These are phyloP conservation scores for Lerista edwardsae DNA, from an alignment of 2,797 vertebrate species.

Conservation along the genomic window DNA sequence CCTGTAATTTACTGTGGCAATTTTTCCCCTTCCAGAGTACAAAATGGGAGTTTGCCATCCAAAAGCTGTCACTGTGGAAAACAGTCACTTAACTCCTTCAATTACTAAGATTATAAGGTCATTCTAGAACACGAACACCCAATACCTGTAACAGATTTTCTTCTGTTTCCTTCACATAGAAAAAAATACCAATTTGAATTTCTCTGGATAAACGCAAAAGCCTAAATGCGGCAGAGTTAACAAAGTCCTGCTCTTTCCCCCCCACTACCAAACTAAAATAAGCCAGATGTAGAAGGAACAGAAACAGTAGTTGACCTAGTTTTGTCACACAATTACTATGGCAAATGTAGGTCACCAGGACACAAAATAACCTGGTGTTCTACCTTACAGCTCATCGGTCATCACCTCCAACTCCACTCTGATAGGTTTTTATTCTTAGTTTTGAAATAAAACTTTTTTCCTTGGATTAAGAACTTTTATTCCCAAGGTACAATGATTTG, in stretches of 20 bases:
- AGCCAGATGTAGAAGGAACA: background rate
- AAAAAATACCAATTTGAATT: background rate
- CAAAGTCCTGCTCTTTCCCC: background rate
- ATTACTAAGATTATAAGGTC: too few species aligned
- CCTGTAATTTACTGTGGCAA: background rate
- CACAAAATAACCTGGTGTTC: constrained; percentile 10
- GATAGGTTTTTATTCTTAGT: too few species aligned
- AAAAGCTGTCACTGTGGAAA: background rate
- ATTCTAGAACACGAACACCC: background rate
- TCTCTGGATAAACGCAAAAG: background rate
- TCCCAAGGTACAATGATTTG: background rate
- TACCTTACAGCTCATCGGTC: background rate
- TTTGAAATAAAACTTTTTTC: background rate
- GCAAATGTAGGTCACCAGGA: constrained; percentile 36
- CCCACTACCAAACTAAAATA: background rate
- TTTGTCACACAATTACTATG: background rate
- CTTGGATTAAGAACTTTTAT: background rate
- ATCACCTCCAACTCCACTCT: background rate
- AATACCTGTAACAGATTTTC: background rate
- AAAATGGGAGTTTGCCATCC: background rate
- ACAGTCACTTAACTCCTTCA: too few species aligned
- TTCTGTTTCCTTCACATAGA: background rate
- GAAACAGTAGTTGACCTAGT: constrained; percentile 34
- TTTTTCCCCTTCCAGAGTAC: background rate
- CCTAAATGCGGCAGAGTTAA: background rate